These are phyloP conservation scores for Eonycteris spelaea DNA, from an alignment of 2,113 vertebrate species.

Conservation along the genomic window DNA sequence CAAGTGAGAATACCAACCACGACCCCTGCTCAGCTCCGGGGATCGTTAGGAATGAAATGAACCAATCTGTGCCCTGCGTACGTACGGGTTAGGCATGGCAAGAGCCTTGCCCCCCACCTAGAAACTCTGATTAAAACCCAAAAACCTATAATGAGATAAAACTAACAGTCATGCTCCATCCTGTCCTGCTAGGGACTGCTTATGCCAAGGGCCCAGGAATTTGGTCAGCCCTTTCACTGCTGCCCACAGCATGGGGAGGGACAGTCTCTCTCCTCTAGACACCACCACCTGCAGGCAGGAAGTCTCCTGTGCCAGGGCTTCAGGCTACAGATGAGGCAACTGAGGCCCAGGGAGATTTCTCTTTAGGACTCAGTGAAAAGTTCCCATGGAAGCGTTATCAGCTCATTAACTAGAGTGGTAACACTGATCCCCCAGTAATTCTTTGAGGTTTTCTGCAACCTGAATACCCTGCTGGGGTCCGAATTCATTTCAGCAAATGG, in stretches of 20 bases:
- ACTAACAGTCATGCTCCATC: accelerated
- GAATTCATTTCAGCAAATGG: slow-evolving; percentile 59
- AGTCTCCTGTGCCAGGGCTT: accelerated
- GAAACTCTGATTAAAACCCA: neutral
- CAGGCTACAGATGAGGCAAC: neutral
- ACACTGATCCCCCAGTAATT: slow-evolving; percentile 44
- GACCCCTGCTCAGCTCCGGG: accelerated
- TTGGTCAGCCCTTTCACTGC: neutral
- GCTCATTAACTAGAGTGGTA: slow-evolving; percentile 67
- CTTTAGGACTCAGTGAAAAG: neutral
- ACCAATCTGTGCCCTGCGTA: no score
- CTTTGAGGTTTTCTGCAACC: slow-evolving; percentile 49
- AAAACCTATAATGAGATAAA: neutral
- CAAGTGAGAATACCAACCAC: neutral
- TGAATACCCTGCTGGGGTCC: slow-evolving; percentile 29
- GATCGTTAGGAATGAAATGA: neutral
- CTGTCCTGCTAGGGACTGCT: neutral
- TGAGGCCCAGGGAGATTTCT: neutral
- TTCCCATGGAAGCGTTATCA: neutral
- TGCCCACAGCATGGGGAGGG: neutral
- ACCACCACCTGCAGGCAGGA: neutral
- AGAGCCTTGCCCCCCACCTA: neutral
- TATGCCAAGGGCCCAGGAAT: accelerated
- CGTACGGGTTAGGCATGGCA: neutral
- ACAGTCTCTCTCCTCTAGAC: neutral